Percentiles rank a stretch among this genome's conserved stretches.
Conservation (phyloP, 2,888 invertebrate genomes). For the Heliconius ethilla region DNA sequence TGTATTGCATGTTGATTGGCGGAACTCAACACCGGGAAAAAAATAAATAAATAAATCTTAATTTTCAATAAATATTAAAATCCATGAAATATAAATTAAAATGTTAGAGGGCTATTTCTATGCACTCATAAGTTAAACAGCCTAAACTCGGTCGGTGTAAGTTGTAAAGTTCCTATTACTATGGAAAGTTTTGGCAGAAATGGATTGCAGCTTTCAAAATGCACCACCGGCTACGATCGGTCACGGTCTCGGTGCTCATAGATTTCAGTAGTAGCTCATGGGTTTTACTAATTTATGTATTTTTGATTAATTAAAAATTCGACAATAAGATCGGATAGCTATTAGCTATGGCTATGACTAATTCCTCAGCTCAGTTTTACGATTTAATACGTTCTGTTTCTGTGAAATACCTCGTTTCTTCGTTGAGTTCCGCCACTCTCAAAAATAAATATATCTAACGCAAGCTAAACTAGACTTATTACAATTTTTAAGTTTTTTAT, state of each 20-base stretch:
- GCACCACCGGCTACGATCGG: conserved; percentile 21
- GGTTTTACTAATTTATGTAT: background rate
- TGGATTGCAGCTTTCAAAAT: conserved; percentile 40
- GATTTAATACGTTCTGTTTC: background rate
- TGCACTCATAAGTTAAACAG: conserved; percentile 34
- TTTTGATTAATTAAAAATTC: background rate
- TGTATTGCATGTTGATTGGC: no score
- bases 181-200: conserved; percentile 37
- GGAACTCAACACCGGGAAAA: no score
- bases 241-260: conserved; percentile 5
- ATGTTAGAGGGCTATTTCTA: background rate
- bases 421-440: no score
- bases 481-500: no score
- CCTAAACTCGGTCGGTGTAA: conserved; percentile 37
- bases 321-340: background rate
- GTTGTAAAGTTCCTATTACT: conserved; percentile 40
- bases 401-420: no score
- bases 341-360: background rate
- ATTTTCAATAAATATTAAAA: background rate
- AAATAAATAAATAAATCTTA: background rate
- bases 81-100: conserved; percentile 3
- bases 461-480: no score
- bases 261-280: background rate
- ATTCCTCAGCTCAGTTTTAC: background rate
- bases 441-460: no score